These are phyloP conservation scores for Rhynchomys soricoides DNA, from an alignment of 2,113 vertebrate species.

Conservation along the genomic window DNA sequence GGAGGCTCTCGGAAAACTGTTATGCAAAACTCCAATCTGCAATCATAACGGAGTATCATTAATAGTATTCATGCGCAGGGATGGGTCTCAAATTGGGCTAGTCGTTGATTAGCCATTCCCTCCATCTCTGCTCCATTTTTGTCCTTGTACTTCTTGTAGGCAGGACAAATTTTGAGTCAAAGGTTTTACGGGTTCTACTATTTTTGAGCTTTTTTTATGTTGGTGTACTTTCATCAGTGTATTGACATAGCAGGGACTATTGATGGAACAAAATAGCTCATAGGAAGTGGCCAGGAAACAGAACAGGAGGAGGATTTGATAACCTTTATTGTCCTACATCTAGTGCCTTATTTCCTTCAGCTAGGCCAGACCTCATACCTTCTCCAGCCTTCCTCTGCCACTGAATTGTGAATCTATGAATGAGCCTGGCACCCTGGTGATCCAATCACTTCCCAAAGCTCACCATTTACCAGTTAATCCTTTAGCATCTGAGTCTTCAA, in stretches of 20 bases:
- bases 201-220: not conserved
- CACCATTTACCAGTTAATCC: not conserved
- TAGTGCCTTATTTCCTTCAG: not conserved
- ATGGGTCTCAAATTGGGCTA: no score
- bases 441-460: not conserved
- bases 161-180: no score
- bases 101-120: no score
- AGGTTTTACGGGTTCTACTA: no score
- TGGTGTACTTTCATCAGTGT: not conserved
- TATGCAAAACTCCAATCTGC: no score
- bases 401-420: not conserved
- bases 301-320: not conserved
- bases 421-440: not conserved
- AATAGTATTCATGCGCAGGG: no score
- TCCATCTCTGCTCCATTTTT: no score
- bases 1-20: no score
- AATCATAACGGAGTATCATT: no score
- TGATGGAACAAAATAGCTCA: not conserved
- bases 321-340: not conserved
- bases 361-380: not conserved
- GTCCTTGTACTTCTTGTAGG: no score
- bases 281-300: not conserved
- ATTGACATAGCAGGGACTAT: not conserved
- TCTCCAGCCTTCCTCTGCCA: not conserved
- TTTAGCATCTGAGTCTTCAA: not conserved